Conservation (phyloP, 2,113 vertebrate genomes). For the Emberiza fucata region DNA sequence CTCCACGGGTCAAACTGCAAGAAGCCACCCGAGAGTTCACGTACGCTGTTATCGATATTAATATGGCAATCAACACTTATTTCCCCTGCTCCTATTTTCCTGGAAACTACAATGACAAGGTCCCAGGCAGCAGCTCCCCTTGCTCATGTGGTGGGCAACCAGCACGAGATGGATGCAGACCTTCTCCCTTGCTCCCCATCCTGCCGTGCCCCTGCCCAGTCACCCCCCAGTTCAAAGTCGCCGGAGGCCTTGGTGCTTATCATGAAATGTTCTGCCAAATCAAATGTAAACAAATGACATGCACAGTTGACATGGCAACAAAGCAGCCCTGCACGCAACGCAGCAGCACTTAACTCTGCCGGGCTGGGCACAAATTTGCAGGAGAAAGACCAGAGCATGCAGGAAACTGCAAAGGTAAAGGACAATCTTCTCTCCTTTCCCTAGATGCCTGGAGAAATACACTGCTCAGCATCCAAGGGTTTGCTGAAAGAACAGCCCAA, state of each 20-base stretch:
- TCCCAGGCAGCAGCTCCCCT: neutral
- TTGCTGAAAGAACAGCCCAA: neutral
- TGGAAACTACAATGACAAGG: neutral
- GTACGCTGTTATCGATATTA: neutral
- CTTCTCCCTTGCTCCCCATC: neutral
- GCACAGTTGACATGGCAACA: constrained; percentile 74
- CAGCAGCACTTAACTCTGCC: constrained; percentile 36
- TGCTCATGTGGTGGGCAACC: neutral
- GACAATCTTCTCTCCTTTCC: neutral
- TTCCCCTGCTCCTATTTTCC: neutral
- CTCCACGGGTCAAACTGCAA: neutral
- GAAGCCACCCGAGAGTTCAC: neutral
- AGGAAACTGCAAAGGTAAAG: neutral
- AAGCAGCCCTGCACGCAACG: constrained; percentile 60
- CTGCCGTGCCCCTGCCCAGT: neutral
- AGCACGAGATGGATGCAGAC: neutral
- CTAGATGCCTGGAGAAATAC: neutral
- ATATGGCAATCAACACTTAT: neutral
- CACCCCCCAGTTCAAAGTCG: constrained; percentile 49
- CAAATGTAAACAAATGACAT: constrained; percentile 74
- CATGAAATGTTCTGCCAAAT: constrained; percentile 69
- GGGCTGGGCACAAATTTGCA: constrained; percentile 46
- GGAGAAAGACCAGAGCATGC: neutral
- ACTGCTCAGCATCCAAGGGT: neutral
- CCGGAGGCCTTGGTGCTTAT: constrained; percentile 69